phyloP scores from a whole-genome alignment of 2,888 invertebrate genomes.

The Hofmannophila pseudospretella region DNA sequence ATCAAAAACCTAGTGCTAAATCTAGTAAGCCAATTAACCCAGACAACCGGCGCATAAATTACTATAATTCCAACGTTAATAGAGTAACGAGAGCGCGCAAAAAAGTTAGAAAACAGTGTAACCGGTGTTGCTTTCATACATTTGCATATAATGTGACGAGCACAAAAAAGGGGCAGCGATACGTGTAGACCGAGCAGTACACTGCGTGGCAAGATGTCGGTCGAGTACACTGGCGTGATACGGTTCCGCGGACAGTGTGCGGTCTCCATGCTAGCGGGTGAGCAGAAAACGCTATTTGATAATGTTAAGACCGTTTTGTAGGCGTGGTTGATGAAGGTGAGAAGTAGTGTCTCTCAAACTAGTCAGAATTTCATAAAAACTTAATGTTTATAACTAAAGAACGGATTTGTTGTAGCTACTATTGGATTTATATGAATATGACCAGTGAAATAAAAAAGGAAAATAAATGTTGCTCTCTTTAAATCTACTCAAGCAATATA shows the following conservation, averaged over 20 bases:
- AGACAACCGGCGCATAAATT: not conserved
- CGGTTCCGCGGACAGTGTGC: slow-evolving; percentile 26
- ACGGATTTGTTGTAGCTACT: no score
- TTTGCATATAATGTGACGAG: slow-evolving; percentile 48
- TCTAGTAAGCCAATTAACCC: not conserved
- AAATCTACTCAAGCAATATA: no score
- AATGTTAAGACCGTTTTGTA: no score
- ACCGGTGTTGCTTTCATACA: slow-evolving; percentile 53
- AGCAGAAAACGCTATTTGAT: not conserved
- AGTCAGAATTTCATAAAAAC: no score
- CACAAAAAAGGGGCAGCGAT: slow-evolving; percentile 28
- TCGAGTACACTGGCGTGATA: slow-evolving; percentile 27
- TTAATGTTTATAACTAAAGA: no score
- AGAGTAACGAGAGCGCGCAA: slow-evolving; percentile 26
- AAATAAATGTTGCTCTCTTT: no score
- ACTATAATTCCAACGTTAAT: slow-evolving; percentile 18
- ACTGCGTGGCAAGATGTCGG: slow-evolving; percentile 5
- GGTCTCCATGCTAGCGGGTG: slow-evolving; percentile 13
- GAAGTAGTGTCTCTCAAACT: no score
- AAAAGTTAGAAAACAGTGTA: slow-evolving; percentile 33
- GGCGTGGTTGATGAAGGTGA: no score
- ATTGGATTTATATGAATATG: no score
- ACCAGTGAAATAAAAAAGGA: no score
- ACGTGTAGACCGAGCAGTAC: not conserved
- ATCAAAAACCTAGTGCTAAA: no score